Percentiles rank a stretch among this genome's conserved stretches.
These are phyloP conservation scores for Pampus argenteus DNA, from an alignment of 2,797 vertebrate species.

Conservation along the genomic window DNA sequence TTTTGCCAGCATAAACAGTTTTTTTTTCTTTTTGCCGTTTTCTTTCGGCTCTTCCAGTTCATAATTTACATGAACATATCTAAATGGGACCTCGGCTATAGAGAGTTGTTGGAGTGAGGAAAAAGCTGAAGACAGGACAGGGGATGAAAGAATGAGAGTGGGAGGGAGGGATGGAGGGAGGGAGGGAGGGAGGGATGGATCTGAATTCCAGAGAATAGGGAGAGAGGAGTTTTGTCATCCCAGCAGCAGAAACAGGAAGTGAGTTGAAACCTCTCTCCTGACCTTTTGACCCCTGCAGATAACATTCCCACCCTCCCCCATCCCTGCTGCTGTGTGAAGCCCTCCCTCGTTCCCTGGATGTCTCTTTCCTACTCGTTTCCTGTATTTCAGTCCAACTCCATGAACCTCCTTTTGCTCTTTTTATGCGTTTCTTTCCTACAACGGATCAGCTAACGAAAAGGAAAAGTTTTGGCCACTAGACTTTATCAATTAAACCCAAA, in stretches of 20 bases:
- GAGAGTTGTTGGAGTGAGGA: slow-evolving; percentile 5
- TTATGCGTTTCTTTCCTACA: not conserved
- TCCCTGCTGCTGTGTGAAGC: slow-evolving; percentile 79
- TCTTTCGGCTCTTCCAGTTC: not conserved
- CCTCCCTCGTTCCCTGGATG: slow-evolving; percentile 48
- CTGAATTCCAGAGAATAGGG: slow-evolving; percentile 67
- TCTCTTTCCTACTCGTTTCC: slow-evolving; percentile 51
- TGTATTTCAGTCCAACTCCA: slow-evolving; percentile 26
- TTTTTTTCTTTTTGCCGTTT: not conserved
- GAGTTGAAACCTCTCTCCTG: slow-evolving; percentile 80
- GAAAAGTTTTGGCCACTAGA: too few relatives aligned
- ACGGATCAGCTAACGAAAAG: too few relatives aligned
- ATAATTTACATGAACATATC: slow-evolving; percentile 13
- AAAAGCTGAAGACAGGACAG: slow-evolving; percentile 29
- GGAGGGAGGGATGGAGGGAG: slow-evolving; percentile 49
- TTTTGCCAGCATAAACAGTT: not conserved
- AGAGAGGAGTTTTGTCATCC: slow-evolving; percentile 71
- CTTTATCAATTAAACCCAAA: not conserved
- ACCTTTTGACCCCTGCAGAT: slow-evolving; percentile 73
- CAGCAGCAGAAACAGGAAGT: slow-evolving; percentile 82
- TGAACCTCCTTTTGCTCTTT: slow-evolving; percentile 16
- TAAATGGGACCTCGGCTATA: slow-evolving; percentile 12
- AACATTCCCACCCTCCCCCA: slow-evolving; percentile 84
- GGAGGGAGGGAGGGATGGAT: slow-evolving; percentile 51
- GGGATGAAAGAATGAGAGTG: slow-evolving; percentile 43